These are phyloP conservation scores for Platyrinchus mystaceus DNA, from an alignment of 2,797 vertebrate species.

Conservation along the genomic window DNA sequence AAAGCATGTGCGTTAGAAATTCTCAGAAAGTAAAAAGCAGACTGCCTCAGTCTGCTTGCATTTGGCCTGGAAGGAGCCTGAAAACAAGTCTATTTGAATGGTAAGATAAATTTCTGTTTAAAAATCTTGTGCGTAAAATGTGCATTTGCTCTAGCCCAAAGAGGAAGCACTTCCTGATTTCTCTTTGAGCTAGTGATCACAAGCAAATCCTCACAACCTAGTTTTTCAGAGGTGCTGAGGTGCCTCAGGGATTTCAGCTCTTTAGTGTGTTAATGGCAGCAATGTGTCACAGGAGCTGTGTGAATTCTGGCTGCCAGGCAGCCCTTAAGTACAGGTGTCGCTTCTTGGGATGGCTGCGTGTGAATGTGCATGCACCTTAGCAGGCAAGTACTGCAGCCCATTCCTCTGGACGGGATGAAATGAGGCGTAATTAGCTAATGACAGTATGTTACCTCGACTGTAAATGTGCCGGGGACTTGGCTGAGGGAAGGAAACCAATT, in stretches of 20 bases:
- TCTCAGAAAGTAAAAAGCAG: background rate
- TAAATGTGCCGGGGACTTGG: background rate
- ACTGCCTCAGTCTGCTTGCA: background rate
- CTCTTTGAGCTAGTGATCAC: background rate
- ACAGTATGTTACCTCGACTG: background rate
- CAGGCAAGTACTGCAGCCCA: background rate
- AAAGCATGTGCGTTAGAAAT: background rate
- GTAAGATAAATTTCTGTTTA: background rate
- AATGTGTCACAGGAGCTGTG: background rate
- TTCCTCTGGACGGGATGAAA: background rate
- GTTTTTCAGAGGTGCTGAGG: background rate
- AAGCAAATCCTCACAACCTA: background rate
- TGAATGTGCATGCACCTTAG: background rate
- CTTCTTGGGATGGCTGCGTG: background rate
- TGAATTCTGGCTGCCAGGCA: background rate
- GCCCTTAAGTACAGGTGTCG: background rate
- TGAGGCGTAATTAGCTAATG: background rate
- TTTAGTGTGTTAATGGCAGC: background rate
- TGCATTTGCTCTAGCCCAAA: background rate
- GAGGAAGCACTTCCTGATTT: background rate
- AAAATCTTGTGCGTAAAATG: background rate
- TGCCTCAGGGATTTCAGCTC: background rate
- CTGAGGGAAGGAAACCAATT: background rate
- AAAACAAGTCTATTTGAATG: background rate
- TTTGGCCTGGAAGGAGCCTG: background rate